These are phyloP conservation scores for Drosophila neocordata DNA, from an alignment of 1,140 invertebrate species.

Conservation along the genomic window DNA sequence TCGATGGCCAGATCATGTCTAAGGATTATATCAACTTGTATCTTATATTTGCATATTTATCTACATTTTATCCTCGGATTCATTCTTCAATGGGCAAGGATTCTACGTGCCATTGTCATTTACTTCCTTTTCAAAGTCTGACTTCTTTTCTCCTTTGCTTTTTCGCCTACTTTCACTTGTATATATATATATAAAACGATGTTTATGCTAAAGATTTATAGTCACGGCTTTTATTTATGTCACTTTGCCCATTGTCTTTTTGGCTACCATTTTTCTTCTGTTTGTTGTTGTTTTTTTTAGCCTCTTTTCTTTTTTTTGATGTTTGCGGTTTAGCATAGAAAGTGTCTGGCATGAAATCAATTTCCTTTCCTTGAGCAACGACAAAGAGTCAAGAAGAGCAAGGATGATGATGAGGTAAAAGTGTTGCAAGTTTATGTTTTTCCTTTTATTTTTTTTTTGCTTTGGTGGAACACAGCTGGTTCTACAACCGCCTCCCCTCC, in stretches of 20 bases:
- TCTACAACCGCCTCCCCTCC: neutral
- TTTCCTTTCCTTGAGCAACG: slow-evolving; percentile 42
- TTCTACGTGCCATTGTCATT: slow-evolving; percentile 42
- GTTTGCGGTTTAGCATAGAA: slow-evolving; percentile 67
- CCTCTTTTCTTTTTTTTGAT: neutral
- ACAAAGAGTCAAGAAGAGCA: slow-evolving; percentile 20
- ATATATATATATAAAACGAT: neutral
- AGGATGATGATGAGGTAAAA: slow-evolving; percentile 70
- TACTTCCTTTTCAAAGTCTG: neutral
- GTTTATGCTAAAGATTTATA: slow-evolving; percentile 77
- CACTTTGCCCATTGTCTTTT: slow-evolving; percentile 51
- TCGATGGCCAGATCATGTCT: slow-evolving; percentile 29
- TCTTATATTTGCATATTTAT: slow-evolving; percentile 76
- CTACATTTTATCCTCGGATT: slow-evolving; percentile 51
- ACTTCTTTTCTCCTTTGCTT: neutral
- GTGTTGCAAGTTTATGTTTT: slow-evolving; percentile 69
- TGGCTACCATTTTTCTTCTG: slow-evolving; percentile 53
- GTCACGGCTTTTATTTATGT: slow-evolving; percentile 80
- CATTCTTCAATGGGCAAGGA: neutral
- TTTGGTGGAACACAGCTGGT: slow-evolving; percentile 41
- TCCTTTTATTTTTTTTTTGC: neutral
- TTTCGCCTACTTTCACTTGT: neutral
- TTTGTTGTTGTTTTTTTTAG: neutral
- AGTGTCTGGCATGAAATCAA: slow-evolving; percentile 69
- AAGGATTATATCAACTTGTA: slow-evolving; percentile 71